These are phyloP conservation scores for Bombus haemorrhoidalis DNA, from an alignment of 1,140 invertebrate species.

Conservation along the genomic window DNA sequence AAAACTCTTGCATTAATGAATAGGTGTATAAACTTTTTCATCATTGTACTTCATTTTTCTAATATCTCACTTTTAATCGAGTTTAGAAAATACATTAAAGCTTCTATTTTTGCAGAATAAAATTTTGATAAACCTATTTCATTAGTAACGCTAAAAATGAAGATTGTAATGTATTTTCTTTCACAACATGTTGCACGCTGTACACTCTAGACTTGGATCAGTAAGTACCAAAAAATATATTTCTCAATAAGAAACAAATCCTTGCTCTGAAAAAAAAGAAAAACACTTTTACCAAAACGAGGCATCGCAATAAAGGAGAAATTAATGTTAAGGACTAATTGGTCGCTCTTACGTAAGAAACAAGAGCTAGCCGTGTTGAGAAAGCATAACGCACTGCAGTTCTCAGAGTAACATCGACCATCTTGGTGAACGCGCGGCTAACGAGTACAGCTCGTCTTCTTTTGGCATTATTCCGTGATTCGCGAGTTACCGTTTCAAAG, in stretches of 20 bases:
- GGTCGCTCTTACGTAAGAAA: constrained; percentile 62
- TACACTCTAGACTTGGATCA: not conserved
- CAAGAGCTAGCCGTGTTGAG: constrained; percentile 67
- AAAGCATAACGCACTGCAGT: constrained; percentile 76
- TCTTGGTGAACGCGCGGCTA: constrained; percentile 38
- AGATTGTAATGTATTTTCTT: not conserved
- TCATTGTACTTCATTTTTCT: no score
- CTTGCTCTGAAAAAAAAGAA: no score
- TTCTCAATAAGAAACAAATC: not conserved
- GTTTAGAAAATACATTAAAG: not conserved
- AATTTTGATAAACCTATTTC: not conserved
- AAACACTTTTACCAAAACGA: constrained; percentile 2
- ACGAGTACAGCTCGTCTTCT: constrained; percentile 34
- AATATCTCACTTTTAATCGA: no score
- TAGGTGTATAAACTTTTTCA: no score
- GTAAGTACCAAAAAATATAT: constrained; percentile 21
- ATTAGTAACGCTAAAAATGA: not conserved
- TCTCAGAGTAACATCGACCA: constrained; percentile 51
- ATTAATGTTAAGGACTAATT: constrained; percentile 59
- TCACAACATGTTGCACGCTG: not conserved
- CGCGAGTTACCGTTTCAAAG: constrained; percentile 20
- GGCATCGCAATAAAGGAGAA: constrained; percentile 43
- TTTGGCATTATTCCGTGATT: constrained; percentile 14
- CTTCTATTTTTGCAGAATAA: not conserved
- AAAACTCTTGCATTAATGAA: no score